phyloP scores from a whole-genome alignment of 2,797 vertebrate genomes.

The Lacerta agilis region DNA sequence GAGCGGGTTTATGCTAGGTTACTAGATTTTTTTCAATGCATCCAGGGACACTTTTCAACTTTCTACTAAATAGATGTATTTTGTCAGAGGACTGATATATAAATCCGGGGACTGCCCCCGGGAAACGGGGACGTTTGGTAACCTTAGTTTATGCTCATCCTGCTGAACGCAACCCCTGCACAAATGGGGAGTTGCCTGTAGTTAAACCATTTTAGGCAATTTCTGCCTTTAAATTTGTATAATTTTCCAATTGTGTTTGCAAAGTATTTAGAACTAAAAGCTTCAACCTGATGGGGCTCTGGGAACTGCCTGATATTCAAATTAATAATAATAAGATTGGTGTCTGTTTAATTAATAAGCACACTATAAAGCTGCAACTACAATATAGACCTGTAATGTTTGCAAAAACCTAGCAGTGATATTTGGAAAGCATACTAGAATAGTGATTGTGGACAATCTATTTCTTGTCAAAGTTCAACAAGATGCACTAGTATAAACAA shows the following conservation, averaged over 20 bases:
- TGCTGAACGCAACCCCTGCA: too few relatives aligned
- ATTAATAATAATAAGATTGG: conserved; percentile 10
- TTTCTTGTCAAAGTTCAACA: conserved; percentile 15
- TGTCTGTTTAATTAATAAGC: conserved; percentile 8
- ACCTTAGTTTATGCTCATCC: too few relatives aligned
- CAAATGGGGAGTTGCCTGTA: too few relatives aligned
- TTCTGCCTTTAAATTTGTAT: conserved; percentile 1
- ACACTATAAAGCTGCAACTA: background rate
- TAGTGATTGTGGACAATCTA: background rate
- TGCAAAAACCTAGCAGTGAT: conserved; percentile 47
- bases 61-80: too few relatives aligned
- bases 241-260: background rate
- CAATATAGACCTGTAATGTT: background rate
- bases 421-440: conserved; percentile 13
- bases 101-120: too few relatives aligned
- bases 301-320: conserved; percentile 2
- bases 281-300: conserved; percentile 2
- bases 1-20: too few relatives aligned
- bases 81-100: too few relatives aligned
- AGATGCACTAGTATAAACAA: conserved; percentile 31
- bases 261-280: background rate
- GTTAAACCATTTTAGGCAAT: background rate
- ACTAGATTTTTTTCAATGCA: too few relatives aligned
- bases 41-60: too few relatives aligned
- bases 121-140: too few relatives aligned